These are phyloP conservation scores for Catocala sponsa DNA, from an alignment of 2,888 invertebrate species.

Conservation along the genomic window DNA sequence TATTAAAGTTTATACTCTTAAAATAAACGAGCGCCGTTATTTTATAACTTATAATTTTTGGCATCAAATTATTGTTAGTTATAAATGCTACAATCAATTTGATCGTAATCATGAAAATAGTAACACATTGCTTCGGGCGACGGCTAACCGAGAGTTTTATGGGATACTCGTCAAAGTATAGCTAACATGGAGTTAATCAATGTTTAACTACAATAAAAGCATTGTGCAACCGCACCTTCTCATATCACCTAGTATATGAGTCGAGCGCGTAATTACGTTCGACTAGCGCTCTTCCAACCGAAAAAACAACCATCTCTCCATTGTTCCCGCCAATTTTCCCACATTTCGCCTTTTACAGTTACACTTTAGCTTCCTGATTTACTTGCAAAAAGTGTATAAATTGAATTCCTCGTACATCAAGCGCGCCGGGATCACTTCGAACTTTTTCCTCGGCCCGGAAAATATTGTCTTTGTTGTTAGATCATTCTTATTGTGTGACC, in stretches of 20 bases:
- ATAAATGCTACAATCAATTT: no score
- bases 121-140: no score
- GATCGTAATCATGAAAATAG: no score
- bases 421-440: slow-evolving; percentile 57
- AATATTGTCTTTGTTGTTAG: slow-evolving; percentile 64
- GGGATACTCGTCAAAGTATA: background rate
- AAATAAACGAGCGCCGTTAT: no score
- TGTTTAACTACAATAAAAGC: slow-evolving; percentile 39
- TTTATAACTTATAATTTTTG: no score
- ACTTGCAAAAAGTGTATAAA: slow-evolving; percentile 81
- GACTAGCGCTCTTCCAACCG: slow-evolving; percentile 84
- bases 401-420: slow-evolving; percentile 76
- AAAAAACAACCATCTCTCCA: slow-evolving; percentile 83
- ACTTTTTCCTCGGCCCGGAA: slow-evolving; percentile 66
- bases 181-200: slow-evolving; percentile 23
- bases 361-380: slow-evolving; percentile 81
- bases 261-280: slow-evolving; percentile 80
- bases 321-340: slow-evolving; percentile 82
- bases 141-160: background rate
- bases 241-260: slow-evolving; percentile 70
- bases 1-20: background rate
- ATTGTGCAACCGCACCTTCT: slow-evolving; percentile 53
- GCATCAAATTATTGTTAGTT: no score
- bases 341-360: slow-evolving; percentile 86
- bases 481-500: slow-evolving; percentile 59